Conservation (phyloP, 2,888 invertebrate species). For the Aphelenchoides bicaudatus region DNA sequence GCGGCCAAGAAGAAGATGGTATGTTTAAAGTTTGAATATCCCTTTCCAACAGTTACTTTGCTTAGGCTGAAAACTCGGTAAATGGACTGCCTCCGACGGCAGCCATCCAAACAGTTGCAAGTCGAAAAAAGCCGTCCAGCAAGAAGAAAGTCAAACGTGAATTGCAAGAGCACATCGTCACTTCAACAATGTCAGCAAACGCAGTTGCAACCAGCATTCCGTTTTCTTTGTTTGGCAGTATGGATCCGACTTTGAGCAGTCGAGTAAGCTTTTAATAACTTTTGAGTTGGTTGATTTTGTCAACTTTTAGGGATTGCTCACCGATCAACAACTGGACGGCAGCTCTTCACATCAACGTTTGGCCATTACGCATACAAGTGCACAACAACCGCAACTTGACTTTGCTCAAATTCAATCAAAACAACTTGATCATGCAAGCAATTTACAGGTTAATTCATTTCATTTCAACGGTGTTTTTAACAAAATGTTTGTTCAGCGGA, state of each 20-base stretch:
- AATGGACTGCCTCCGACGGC: background rate
- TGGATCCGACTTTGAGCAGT: no score
- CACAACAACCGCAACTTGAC: background rate
- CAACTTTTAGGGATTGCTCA: no score
- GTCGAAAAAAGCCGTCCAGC: background rate
- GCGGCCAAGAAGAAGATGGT: conserved; percentile 55
- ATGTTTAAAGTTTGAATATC: conserved; percentile 8
- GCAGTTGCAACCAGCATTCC: no score
- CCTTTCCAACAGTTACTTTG: background rate
- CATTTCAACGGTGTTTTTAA: background rate
- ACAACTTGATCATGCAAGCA: conserved; percentile 17
- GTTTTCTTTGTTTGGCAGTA: no score
- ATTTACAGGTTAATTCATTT: background rate
- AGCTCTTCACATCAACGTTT: background rate
- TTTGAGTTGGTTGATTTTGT: no score
- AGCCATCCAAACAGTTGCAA: background rate
- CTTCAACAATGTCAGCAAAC: background rate
- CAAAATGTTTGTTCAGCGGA: no score
- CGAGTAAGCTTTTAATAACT: no score
- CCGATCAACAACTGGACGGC: background rate
- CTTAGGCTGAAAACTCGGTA: conserved; percentile 9
- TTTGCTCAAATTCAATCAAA: conserved; percentile 8
- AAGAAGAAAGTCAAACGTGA: background rate
- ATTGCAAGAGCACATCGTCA: background rate
- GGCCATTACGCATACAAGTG: background rate